phyloP scores from a whole-genome alignment of 2,888 invertebrate genomes.

The Trilocha varians region DNA sequence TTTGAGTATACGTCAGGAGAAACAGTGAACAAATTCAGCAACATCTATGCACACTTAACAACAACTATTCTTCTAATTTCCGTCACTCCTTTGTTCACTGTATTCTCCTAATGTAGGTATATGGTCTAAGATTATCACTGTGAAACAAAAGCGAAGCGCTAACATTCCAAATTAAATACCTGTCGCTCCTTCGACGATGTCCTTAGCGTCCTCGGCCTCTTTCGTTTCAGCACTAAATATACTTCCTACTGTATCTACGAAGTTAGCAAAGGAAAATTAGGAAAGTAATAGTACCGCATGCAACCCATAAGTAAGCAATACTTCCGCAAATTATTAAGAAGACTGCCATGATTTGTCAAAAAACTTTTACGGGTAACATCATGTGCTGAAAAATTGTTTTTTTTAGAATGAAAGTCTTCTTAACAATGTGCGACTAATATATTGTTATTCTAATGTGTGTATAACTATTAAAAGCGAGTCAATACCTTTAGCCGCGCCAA shows the following conservation, averaged over 20 bases:
- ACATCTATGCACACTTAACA: too few species aligned
- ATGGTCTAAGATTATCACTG: neutral
- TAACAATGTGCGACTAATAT: neutral
- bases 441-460: neutral
- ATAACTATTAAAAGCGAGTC: neutral
- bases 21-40: too few species aligned
- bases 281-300: slow-evolving; percentile 24
- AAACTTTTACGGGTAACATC: too few species aligned
- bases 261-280: slow-evolving; percentile 25
- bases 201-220: slow-evolving; percentile 19
- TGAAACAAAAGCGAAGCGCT: neutral
- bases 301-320: slow-evolving; percentile 17
- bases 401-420: too few species aligned
- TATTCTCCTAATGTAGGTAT: too few species aligned
- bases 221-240: slow-evolving; percentile 24
- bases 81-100: too few species aligned
- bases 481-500: slow-evolving; percentile 40
- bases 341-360: neutral
- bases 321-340: neutral
- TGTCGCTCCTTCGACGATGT: slow-evolving; percentile 21
- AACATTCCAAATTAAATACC: slow-evolving; percentile 16
- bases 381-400: too few species aligned
- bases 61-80: too few species aligned
- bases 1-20: too few species aligned
- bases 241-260: slow-evolving; percentile 38